Conservation (phyloP, 2,797 vertebrate species). For the Brachyalestes nurse region DNA sequence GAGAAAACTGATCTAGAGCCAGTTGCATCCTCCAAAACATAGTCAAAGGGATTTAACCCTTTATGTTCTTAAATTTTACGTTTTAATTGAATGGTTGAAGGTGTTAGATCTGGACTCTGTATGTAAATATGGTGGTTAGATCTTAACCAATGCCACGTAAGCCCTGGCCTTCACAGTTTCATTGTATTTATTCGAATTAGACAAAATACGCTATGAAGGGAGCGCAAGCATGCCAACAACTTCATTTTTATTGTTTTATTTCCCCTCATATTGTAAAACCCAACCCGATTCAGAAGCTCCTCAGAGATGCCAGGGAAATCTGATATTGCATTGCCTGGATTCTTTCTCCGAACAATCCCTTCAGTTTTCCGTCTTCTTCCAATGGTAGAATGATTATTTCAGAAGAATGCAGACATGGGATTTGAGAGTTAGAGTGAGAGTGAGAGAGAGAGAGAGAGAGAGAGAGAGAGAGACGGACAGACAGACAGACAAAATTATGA, state of each 20-base stretch:
- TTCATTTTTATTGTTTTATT: conserved; percentile 10
- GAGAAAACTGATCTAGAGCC: too few species aligned
- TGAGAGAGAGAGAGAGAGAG: conserved; percentile 18
- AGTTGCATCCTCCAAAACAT: too few species aligned
- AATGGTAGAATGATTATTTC: conserved; percentile 1
- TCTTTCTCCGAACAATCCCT: conserved; percentile 18
- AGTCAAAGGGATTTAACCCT: too few species aligned
- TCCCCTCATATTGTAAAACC: conserved; percentile 2
- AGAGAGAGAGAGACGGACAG: conserved; percentile 13
- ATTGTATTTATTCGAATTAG: background rate
- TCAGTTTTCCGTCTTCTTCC: conserved; percentile 10
- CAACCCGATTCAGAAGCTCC: background rate
- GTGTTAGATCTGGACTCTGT: too few species aligned
- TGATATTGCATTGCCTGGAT: conserved; percentile 21
- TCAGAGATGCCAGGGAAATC: conserved; percentile 7
- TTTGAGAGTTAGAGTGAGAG: background rate
- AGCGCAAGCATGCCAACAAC: background rate
- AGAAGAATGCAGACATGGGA: conserved; percentile 1
- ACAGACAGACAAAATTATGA: too few species aligned
- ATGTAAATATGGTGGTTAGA: too few species aligned
- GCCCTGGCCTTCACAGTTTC: background rate
- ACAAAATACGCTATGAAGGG: background rate
- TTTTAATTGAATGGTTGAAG: too few species aligned
- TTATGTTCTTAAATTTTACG: too few species aligned
- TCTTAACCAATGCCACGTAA: background rate